Conservation (phyloP, 1,140 invertebrate genomes). For the Yoshiicerus persimilis region DNA sequence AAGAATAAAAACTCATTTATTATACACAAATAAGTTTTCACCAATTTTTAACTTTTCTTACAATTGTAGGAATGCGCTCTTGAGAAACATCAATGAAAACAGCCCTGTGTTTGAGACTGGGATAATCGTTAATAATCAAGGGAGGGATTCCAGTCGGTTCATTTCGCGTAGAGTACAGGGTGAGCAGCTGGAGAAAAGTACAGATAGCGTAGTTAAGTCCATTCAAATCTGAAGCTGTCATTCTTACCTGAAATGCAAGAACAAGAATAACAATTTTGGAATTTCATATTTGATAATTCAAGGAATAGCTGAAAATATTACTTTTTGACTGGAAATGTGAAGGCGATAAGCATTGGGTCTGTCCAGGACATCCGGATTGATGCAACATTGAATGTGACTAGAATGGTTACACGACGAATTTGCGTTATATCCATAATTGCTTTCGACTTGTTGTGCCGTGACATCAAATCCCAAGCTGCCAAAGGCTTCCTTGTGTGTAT, state of each 20-base stretch:
- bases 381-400: slow-evolving; percentile 46
- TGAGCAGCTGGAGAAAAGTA: slow-evolving; percentile 65
- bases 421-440: slow-evolving; percentile 22
- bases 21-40: background rate
- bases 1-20: background rate
- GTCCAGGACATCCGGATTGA: slow-evolving; percentile 48
- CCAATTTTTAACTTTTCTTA: slow-evolving; percentile 49
- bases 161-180: slow-evolving; percentile 56
- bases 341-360: slow-evolving; percentile 44
- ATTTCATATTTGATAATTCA: too few species aligned
- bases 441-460: slow-evolving; percentile 48
- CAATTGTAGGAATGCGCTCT: slow-evolving; percentile 63
- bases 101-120: slow-evolving; percentile 62
- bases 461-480: slow-evolving; percentile 50
- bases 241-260: slow-evolving; percentile 57
- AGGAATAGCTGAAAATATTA: background rate
- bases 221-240: slow-evolving; percentile 60
- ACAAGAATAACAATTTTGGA: too few species aligned
- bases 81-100: slow-evolving; percentile 66
- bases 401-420: slow-evolving; percentile 39
- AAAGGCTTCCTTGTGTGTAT: slow-evolving; percentile 49
- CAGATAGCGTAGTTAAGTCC: slow-evolving; percentile 65
- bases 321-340: slow-evolving; percentile 48
- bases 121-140: slow-evolving; percentile 66
- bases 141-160: slow-evolving; percentile 56